Evolutionary conservation across 2,888 invertebrate genomes (phyloP), one percentile per base, ranked within the genome.

Genomic region (Melikaiella ostensackeni): DNA sequence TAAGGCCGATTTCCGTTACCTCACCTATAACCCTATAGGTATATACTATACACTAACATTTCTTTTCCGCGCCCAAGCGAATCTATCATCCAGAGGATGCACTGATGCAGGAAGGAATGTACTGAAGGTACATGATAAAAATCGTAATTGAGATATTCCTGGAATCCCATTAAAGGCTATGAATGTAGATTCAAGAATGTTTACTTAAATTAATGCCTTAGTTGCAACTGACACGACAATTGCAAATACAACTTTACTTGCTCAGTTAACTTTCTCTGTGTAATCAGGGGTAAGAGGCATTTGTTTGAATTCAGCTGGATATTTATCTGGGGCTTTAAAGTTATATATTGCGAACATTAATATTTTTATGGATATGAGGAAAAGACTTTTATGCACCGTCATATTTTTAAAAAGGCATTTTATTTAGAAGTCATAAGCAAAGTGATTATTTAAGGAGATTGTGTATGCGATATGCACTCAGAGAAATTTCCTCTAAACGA

Each of bases 1-100:
- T 79, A 75, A 78, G 61, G 27, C 46, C 21, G 73, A 73, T 80
- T 62, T 77, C 74, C 77, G 77, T 81, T 78, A 78, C 76, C 73
- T 78, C 75, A 76, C 74, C 74, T 38, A 57, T 79, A 64, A 75
- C 64, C 38, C 24, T 42, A 1, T 64, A 42, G 24, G 21, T 35
- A 38, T 35, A 59, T 11, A 16, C 27, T 27, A 64, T 35, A 27
- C 11, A 27, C 59, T 59, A 16, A 64, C 42, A 64, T 24, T 64
- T 64, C 24, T 64, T 64, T 42, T 64, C 24, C 16, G 6, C 24
- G 3, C 3, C 42, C 42, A 42, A 38, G 21, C 0, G 42, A 64
- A 64, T 64, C 24, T 38, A 64, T 64, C 38, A 64, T 64, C 6
- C 1, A 13, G 11, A 64, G 64, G 42, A 64, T 42, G 21, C 42